Conservation (phyloP, 2,888 invertebrate species). For the Mongoloraphidia duomilia region DNA sequence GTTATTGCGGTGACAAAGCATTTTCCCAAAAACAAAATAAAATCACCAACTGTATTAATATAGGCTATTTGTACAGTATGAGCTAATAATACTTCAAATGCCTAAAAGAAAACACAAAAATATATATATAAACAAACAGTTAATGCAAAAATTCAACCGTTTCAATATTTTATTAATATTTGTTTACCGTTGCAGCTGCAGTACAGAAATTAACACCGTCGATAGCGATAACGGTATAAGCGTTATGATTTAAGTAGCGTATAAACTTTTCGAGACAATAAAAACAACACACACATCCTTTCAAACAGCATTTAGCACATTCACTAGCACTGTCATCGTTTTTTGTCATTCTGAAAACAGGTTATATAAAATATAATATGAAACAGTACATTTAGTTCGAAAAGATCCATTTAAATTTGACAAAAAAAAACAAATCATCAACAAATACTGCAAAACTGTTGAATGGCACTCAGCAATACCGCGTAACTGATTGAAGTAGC, state of each 20-base stretch:
- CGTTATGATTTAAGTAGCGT: slow-evolving; percentile 84
- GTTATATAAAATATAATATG: slow-evolving; percentile 7
- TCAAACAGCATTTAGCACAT: slow-evolving; percentile 58
- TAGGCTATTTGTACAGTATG: slow-evolving; percentile 81
- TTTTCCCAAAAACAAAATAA: slow-evolving; percentile 81
- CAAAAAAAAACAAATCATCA: not conserved
- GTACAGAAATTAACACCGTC: slow-evolving; percentile 83
- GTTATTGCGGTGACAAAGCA: slow-evolving; percentile 70
- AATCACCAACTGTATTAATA: slow-evolving; percentile 85
- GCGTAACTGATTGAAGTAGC: no score
- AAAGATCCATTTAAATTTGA: not conserved
- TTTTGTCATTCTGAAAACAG: slow-evolving; percentile 41
- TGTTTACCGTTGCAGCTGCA: slow-evolving; percentile 69
- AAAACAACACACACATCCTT: slow-evolving; percentile 80
- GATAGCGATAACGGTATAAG: slow-evolving; percentile 87
- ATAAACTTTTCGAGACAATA: slow-evolving; percentile 85
- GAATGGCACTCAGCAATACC: no score
- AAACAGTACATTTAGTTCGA: not conserved
- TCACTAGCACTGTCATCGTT: slow-evolving; percentile 57
- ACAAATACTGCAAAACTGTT: no score
- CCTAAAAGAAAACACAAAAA: slow-evolving; percentile 40
- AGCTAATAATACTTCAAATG: slow-evolving; percentile 68
- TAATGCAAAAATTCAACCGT: slow-evolving; percentile 2
- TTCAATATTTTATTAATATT: not conserved
- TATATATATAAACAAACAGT: slow-evolving; percentile 11